These are phyloP conservation scores for Pristis pectinata DNA, from an alignment of 2,797 vertebrate genomes.

Conservation along the genomic window DNA sequence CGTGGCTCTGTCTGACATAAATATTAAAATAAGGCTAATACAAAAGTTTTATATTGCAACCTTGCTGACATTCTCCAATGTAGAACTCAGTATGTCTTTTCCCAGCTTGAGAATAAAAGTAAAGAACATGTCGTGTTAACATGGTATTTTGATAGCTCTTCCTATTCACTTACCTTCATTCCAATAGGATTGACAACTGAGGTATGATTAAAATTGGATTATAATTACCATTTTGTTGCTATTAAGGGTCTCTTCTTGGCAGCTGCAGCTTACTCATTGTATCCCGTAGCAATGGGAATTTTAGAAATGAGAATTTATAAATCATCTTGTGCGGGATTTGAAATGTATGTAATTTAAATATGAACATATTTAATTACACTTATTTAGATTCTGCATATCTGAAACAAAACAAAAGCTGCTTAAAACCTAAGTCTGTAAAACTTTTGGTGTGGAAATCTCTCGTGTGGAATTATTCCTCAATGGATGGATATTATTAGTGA, in stretches of 20 bases:
- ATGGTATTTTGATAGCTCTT: neutral
- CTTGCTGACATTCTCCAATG: neutral
- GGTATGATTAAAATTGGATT: constrained; percentile 11
- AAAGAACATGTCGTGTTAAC: neutral
- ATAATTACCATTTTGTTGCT: neutral
- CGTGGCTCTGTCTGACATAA: neutral
- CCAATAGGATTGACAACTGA: neutral
- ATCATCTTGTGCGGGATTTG: neutral
- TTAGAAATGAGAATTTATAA: neutral
- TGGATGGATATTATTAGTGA: neutral
- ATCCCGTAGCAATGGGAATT: neutral
- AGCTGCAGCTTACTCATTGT: neutral
- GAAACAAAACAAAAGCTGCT: neutral
- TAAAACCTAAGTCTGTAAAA: neutral
- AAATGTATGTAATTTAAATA: neutral
- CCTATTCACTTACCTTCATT: neutral
- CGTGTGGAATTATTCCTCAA: neutral
- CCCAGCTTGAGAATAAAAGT: neutral
- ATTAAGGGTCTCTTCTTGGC: neutral
- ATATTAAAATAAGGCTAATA: neutral
- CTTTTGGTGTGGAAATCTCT: neutral
- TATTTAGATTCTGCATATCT: neutral
- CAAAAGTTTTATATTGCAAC: neutral
- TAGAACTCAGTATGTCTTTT: neutral
- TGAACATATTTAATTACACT: neutral